Base-by-base conservation (phyloP, 2,113 vertebrate species). In the Periophthalmodon schlosseri region DNA sequence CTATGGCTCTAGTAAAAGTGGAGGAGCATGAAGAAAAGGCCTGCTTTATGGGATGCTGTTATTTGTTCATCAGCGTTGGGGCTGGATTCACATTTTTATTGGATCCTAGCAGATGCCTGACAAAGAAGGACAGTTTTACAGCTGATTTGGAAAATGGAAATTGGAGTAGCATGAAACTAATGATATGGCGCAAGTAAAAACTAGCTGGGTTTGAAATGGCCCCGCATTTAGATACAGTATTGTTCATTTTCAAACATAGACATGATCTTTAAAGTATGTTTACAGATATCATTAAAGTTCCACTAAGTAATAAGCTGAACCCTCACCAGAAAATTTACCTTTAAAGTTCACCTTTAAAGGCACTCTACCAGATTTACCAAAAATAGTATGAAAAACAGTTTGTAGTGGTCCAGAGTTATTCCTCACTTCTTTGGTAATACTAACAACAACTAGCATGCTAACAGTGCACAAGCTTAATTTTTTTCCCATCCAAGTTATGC, bases 1-100 rank as follows among this genome's bases (percentile, higher is more conserved):
- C 44, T 78, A 14, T 36, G 63, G 47, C 54, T 50, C 52, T 23
- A 71, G 67, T 80, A 76, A 69, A 78, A 68, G 69, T 23, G 47
- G 28, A 46, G 16, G 34, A 47, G 49, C 60, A 56, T 10, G 21
- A 57, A 72, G 21, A 20, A 56, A 68, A 73, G 73, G 1, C 54
- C 28, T 68, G 33, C 28, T 83, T 73, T 78, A 70, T 83, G 67
- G 64, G 67, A 20, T 63, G 67, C 24, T 23, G 64, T 72, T 69
- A 56, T 75, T 77, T 69, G 46, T 65, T 71, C 15, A 16, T 82
- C 34, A 50, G 66, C 66, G 36, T 73, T 65, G 23, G 21, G 58
- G 58, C 36, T 54, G 52, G 76, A 74, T 76, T 39, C 49, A 46
- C 70, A 69, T 75, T 69, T 13, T 75, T 39, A 20, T 54, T 14